Conservation (phyloP, 64 coral and sea anemone genomes). For the Porites australiensis region DNA sequence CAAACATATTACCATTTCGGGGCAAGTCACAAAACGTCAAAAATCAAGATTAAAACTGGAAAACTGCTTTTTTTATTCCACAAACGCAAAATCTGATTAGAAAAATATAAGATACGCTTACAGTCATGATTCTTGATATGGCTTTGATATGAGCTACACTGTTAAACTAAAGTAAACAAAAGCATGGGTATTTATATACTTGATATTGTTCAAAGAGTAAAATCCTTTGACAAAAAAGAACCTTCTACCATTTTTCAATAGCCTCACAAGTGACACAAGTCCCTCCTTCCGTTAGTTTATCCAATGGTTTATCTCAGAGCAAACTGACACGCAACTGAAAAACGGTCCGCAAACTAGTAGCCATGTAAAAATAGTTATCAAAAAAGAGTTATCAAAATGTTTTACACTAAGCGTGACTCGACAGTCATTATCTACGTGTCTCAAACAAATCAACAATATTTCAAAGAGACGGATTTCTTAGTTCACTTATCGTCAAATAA, state of each 20-base stretch:
- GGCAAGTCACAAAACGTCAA: no score
- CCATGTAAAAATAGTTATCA: neutral
- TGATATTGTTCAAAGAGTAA: conserved; percentile 27
- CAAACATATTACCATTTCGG: no score
- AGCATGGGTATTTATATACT: conserved; percentile 11
- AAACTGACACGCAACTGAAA: conserved; percentile 43
- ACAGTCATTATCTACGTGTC: neutral
- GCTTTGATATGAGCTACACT: neutral
- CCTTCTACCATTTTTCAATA: conserved; percentile 6
- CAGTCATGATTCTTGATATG: neutral
- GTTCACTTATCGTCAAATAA: conserved; percentile 36
- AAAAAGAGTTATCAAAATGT: neutral
- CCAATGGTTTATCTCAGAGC: conserved; percentile 17
- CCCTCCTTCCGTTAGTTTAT: neutral
- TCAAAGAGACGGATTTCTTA: conserved; percentile 10
- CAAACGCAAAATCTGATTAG: neutral
- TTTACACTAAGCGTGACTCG: neutral
- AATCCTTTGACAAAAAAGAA: neutral
- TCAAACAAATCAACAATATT: conserved; percentile 9
- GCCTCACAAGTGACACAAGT: neutral
- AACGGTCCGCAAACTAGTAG: neutral
- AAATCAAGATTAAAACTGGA: no score
- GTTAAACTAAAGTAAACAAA: conserved; percentile 11
- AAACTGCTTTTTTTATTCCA: no score
- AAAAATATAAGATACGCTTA: no score